Conservation (phyloP, 2,797 vertebrate genomes). For the Sarcoramphus papa region DNA sequence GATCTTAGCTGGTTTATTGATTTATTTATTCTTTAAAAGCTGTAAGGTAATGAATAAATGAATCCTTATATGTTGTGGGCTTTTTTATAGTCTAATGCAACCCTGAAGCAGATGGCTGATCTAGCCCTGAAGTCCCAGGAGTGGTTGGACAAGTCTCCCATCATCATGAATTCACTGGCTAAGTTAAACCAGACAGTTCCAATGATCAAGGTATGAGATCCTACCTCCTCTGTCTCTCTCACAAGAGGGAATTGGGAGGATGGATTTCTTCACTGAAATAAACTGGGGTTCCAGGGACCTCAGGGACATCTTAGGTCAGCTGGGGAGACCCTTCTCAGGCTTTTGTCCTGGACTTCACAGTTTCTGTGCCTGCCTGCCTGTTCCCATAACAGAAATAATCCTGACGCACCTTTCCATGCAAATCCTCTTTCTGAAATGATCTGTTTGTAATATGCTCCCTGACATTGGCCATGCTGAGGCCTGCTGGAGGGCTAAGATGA, state of each 20-base stretch:
- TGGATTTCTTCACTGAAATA: neutral
- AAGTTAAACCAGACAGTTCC: slow-evolving; percentile 83
- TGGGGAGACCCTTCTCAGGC: neutral
- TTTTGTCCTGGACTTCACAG: neutral
- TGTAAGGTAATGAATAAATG: neutral
- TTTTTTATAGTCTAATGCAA: slow-evolving; percentile 83
- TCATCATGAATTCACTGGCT: slow-evolving; percentile 79
- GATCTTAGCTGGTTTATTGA: neutral
- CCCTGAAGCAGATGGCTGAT: slow-evolving; percentile 86
- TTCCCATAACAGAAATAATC: neutral
- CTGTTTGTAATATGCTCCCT: neutral
- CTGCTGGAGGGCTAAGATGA: neutral
- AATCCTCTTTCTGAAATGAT: neutral
- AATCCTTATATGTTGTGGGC: neutral
- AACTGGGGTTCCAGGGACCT: neutral
- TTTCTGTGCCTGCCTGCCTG: neutral
- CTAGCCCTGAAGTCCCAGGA: slow-evolving; percentile 82
- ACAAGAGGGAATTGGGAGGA: neutral
- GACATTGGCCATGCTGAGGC: neutral
- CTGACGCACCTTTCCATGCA: neutral
- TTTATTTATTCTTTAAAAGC: neutral
- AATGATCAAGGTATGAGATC: slow-evolving; percentile 82
- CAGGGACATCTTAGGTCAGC: neutral
- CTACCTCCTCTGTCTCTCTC: neutral
- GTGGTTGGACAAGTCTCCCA: slow-evolving; percentile 85